Conservation (phyloP, 2,797 vertebrate species). For the Morus bassanus region DNA sequence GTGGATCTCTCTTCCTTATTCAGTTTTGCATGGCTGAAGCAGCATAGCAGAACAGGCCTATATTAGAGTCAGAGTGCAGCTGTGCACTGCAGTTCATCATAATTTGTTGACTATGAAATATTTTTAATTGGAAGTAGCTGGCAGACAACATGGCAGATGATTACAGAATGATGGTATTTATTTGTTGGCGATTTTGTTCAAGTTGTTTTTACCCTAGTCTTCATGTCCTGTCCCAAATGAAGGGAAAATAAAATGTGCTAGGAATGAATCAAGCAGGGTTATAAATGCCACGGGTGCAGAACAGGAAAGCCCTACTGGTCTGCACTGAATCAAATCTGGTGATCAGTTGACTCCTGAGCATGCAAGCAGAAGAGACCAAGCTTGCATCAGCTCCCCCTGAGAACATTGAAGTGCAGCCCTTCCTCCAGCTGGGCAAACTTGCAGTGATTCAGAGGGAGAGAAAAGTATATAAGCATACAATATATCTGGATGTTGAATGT, state of each 20-base stretch:
- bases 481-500: not conserved
- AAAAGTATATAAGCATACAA: not conserved
- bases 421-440: not conserved
- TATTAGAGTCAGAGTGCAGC: not conserved
- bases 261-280: not conserved
- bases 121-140: not conserved
- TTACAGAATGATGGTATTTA: not conserved
- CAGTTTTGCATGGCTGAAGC: not conserved
- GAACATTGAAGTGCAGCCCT: not conserved
- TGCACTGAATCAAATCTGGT: not conserved
- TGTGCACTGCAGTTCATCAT: not conserved
- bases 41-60: not conserved
- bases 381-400: not conserved
- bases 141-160: not conserved
- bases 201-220: not conserved
- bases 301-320: not conserved
- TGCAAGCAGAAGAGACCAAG: not conserved
- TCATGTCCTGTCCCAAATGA: not conserved
- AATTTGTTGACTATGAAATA: not conserved
- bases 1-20: not conserved
- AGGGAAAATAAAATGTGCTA: not conserved
- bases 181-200: not conserved
- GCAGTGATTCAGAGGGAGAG: not conserved
- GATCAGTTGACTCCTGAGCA: not conserved
- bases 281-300: not conserved